Evolutionary conservation across 2,113 vertebrate species (phyloP).

Genomic region (Mystacornis crossleyi): DNA sequence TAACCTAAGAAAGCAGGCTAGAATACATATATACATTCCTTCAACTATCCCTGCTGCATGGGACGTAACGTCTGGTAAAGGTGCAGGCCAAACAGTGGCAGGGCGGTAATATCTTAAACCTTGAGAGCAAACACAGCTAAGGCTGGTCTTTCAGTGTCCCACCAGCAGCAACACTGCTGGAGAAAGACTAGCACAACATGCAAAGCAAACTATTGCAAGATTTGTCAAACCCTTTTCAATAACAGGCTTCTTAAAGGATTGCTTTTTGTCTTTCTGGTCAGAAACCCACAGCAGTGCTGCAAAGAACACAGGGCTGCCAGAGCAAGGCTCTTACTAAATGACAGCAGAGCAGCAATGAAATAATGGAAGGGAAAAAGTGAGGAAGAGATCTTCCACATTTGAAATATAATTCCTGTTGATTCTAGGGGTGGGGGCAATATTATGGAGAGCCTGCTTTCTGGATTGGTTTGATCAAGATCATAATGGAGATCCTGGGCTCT

Average conservation of each 20-base stretch:
- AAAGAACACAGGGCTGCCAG: rapidly evolving
- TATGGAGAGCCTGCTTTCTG: not conserved
- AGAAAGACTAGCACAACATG: not conserved
- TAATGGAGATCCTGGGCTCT: not conserved
- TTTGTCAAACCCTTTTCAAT: not conserved
- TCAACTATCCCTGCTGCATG: not conserved
- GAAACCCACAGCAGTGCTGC: not conserved
- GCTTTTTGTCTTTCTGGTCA: not conserved
- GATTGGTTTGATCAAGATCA: not conserved
- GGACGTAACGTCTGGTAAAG: not conserved
- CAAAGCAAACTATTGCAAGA: not conserved
- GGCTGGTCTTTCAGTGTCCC: not conserved
- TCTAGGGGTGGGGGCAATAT: not conserved
- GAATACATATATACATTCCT: not conserved
- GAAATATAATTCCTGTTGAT: not conserved
- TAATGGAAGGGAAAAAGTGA: not conserved
- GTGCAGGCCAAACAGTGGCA: rapidly evolving
- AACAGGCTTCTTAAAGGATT: not conserved
- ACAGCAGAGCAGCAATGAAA: not conserved
- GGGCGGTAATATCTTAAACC: not conserved
- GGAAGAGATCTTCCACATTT: not conserved
- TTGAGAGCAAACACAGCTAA: not conserved
- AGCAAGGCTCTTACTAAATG: not conserved
- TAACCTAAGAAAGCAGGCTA: not conserved
- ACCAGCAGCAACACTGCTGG: not conserved